A percentile compares a stretch with the other conserved stretches of the same genome.
These are phyloP conservation scores for Amphiprion percula DNA, from an alignment of 2,113 vertebrate species.

Conservation along the genomic window DNA sequence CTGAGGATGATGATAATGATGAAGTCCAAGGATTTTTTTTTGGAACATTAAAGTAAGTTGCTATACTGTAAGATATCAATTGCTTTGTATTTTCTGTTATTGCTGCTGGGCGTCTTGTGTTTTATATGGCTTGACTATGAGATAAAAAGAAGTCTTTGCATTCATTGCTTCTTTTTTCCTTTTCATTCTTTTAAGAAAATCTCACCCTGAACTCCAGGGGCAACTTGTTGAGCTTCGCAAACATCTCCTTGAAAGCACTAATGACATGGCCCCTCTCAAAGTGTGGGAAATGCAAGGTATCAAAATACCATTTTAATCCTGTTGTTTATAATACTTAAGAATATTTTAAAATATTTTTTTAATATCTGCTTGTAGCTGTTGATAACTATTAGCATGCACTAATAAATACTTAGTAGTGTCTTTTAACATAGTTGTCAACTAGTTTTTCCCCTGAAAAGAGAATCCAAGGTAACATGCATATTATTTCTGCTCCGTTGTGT, in stretches of 20 bases:
- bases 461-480: no score
- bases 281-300: constrained; percentile 98
- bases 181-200: constrained; percentile 81
- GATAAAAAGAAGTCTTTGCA: background rate
- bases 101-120: background rate
- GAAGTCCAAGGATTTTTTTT: constrained; percentile 97
- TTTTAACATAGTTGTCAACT: no score
- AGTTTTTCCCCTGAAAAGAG: no score
- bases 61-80: background rate
- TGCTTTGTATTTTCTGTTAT: background rate
- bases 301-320: no score
- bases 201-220: constrained; percentile 88
- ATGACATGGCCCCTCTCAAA: constrained; percentile 93
- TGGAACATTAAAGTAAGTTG: constrained; percentile 90
- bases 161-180: constrained; percentile 10
- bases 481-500: no score
- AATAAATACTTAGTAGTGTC: no score
- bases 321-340: no score
- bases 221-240: constrained; percentile 90
- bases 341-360: no score
- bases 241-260: constrained; percentile 91
- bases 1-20: constrained; percentile 82
- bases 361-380: no score
- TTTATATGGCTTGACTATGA: background rate
- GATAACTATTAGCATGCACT: no score